Evolutionary conservation across 2,888 invertebrate species (phyloP), one percentile per base, ranked within the genome.

Genomic region (Sinohyriopsis cumingii): DNA sequence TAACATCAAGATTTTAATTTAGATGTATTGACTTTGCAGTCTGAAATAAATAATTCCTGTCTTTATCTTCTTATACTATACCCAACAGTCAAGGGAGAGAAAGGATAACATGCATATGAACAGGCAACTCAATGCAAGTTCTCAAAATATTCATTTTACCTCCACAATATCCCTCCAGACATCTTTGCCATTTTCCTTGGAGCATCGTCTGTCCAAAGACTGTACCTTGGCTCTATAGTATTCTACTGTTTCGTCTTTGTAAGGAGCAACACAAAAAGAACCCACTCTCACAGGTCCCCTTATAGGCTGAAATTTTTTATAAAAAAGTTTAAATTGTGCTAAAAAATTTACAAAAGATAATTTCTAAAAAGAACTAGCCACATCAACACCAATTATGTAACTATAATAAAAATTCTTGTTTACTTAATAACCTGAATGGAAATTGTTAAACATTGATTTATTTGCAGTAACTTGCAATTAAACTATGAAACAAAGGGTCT

Each of bases 141-240:
- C 12, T 57, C n/a, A 20, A 57, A n/a, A 60, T 68, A 24, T 22
- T 55, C 33, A 53, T 56, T 59, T 60, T 63, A 76, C 80, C 71
- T 75, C 76, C n/a, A 70, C 76, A 33, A 55, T 28, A 54, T 65
- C 69, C 56, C 71, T 73, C 54, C 70, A 69, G 5, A 73, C 67
- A 33, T 69, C 56, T 1, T 73, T 53, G 24, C 64, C 28, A 7
- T 69, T 67, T 57, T 75, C 77, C 65, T 45, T 45, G 9, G 12
- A 45, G 45, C 55, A 67, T 63, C 59, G 71, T 60, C 70, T 73
- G 22, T 72, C 69, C 18, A 73, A 61, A 28, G 67, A 78, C 82
- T 87, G 70, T 63, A 94, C 91, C 68, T 91, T 91, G 9, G 93
- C 94, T 15, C 95, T 91, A 84, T 92, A 92, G 76, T 88, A 91